Evolutionary conservation across 2,888 invertebrate species (phyloP).

Genomic region (Oscheius sp.): DNA sequence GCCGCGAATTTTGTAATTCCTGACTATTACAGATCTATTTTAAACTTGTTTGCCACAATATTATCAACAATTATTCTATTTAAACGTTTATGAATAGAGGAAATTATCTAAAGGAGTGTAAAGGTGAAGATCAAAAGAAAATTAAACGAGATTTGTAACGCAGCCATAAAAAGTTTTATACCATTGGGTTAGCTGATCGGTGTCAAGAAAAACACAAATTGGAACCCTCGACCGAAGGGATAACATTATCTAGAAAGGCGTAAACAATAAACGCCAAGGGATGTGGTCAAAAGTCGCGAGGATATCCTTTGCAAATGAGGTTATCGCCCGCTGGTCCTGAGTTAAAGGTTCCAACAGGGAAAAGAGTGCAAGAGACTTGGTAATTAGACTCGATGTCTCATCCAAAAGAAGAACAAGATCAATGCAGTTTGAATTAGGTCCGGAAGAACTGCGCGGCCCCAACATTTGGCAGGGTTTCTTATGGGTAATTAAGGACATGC

Average conservation of each 20-base stretch:
- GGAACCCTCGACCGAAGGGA: background rate
- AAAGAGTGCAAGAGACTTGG: background rate
- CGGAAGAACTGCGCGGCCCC: conserved; percentile 10
- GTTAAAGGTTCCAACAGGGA: background rate
- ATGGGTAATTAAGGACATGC: conserved; percentile 26
- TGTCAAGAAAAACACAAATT: background rate
- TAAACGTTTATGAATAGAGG: too few relatives aligned
- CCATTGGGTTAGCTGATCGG: too few relatives aligned
- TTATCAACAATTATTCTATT: too few relatives aligned
- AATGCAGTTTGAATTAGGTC: conserved; percentile 22
- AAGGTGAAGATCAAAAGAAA: too few relatives aligned
- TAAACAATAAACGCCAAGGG: background rate
- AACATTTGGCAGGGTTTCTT: conserved; percentile 21
- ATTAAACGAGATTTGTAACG: too few relatives aligned
- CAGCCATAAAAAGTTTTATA: too few relatives aligned
- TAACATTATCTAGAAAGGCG: background rate
- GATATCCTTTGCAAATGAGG: conserved; percentile 14
- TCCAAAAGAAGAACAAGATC: conserved; percentile 11
- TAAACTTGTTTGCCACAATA: too few relatives aligned
- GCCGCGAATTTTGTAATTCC: too few relatives aligned
- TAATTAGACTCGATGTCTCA: background rate
- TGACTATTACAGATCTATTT: too few relatives aligned
- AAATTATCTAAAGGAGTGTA: too few relatives aligned
- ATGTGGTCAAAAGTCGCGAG: background rate
- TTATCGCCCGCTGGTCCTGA: background rate